Evolutionary conservation across 2,113 vertebrate species (phyloP).

Genomic region (Athene noctua): DNA sequence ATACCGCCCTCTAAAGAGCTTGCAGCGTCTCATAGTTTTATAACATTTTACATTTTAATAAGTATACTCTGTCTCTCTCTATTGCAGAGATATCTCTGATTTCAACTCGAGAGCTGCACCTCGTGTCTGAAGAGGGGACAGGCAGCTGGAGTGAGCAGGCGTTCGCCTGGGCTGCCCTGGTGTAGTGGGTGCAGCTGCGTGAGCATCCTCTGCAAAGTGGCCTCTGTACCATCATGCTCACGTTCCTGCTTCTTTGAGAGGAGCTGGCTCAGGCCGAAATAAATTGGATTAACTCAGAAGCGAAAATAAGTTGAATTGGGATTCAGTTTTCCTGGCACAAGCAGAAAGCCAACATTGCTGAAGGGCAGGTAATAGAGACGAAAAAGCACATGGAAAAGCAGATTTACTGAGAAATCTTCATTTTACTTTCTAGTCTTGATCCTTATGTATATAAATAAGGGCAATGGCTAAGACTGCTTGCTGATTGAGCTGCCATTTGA

Average conservation of each 20-base stretch:
- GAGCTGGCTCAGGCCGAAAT: not conserved
- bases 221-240: rapidly evolving
- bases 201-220: not conserved
- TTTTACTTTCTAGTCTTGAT: not conserved
- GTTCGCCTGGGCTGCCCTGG: not conserved
- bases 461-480: not conserved
- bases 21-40: not conserved
- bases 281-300: not conserved
- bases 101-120: not conserved
- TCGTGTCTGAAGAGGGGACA: not conserved
- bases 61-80: not conserved
- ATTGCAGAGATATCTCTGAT: not conserved
- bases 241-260: not conserved
- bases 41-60: not conserved
- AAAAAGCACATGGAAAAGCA: not conserved
- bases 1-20: not conserved
- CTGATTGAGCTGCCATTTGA: not conserved
- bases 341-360: not conserved
- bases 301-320: not conserved
- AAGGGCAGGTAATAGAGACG: not conserved
- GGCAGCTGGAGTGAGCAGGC: not conserved
- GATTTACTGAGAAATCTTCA: not conserved
- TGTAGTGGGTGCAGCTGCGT: rapidly evolving
- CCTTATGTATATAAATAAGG: not conserved
- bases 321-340: not conserved